These are phyloP conservation scores for Falco concolor DNA, from an alignment of 2,797 vertebrate species.

Conservation along the genomic window DNA sequence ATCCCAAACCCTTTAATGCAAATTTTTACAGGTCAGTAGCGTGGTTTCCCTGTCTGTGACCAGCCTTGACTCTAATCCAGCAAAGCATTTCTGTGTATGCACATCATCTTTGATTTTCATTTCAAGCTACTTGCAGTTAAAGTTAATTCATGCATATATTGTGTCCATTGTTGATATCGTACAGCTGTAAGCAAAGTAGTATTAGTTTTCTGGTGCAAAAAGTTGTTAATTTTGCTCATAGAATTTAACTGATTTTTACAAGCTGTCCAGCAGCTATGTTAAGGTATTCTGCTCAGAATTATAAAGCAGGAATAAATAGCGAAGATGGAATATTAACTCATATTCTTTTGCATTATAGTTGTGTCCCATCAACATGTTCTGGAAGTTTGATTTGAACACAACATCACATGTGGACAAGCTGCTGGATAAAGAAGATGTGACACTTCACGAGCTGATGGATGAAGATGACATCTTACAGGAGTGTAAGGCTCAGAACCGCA, in stretches of 20 bases:
- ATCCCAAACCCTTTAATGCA: not conserved
- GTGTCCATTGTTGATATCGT: fast-evolving
- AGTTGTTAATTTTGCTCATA: not conserved
- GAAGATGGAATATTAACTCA: fast-evolving
- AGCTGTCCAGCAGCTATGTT: not conserved
- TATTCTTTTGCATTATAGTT: slow-evolving; percentile 36
- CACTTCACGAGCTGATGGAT: slow-evolving; percentile 91
- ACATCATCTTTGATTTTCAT: no score
- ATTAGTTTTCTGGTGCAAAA: not conserved
- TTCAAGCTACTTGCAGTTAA: not conserved
- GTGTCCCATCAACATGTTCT: slow-evolving; percentile 89
- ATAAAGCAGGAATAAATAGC: no score
- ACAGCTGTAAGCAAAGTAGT: fast-evolving
- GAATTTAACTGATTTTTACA: no score
- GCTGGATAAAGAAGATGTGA: slow-evolving; percentile 94
- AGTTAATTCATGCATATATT: fast-evolving
- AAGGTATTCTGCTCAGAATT: no score
- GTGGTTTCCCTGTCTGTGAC: not conserved
- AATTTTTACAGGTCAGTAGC: fast-evolving
- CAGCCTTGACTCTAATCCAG: not conserved
- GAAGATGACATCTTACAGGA: slow-evolving; percentile 96
- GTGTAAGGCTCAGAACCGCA: slow-evolving; percentile 95
- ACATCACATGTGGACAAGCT: slow-evolving; percentile 97
- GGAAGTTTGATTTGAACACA: slow-evolving; percentile 97
- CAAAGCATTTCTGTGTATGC: not conserved